phyloP scores from a whole-genome alignment of 2,797 vertebrate genomes.

The Nannoperca obscura region DNA sequence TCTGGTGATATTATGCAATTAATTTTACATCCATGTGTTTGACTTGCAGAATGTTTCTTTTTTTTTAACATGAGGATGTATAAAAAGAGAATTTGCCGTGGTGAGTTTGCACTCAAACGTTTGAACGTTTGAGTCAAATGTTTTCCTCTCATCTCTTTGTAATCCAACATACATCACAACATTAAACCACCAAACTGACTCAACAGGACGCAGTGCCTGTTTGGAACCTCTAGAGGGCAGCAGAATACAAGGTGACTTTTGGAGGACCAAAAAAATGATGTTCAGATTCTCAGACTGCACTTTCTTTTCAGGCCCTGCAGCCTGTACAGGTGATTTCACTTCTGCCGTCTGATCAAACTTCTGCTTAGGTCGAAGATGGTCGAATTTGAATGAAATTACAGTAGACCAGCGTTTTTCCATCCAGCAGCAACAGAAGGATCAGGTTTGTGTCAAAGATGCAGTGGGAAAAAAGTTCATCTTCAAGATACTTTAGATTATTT shows the following conservation, averaged over 20 bases:
- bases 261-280: too few relatives aligned
- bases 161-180: not conserved
- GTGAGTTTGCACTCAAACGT: not conserved
- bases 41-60: not conserved
- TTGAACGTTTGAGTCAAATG: not conserved
- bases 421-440: too few relatives aligned
- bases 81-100: not conserved
- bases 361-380: too few relatives aligned
- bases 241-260: not conserved
- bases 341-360: too few relatives aligned
- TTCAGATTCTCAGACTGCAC: not conserved
- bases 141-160: not conserved
- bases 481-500: not conserved
- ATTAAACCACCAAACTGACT: not conserved
- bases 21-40: not conserved
- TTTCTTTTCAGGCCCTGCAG: too few relatives aligned
- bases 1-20: not conserved
- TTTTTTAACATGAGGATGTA: not conserved
- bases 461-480: not conserved
- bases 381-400: too few relatives aligned
- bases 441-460: too few relatives aligned
- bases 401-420: too few relatives aligned
- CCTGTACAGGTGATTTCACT: not conserved
- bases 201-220: not conserved
- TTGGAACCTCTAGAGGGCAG: slow-evolving; percentile 22